Percentiles rank a stretch among this genome's conserved stretches.
Conservation (phyloP, 2,797 vertebrate species). For the Lateolabrax maculatus region DNA sequence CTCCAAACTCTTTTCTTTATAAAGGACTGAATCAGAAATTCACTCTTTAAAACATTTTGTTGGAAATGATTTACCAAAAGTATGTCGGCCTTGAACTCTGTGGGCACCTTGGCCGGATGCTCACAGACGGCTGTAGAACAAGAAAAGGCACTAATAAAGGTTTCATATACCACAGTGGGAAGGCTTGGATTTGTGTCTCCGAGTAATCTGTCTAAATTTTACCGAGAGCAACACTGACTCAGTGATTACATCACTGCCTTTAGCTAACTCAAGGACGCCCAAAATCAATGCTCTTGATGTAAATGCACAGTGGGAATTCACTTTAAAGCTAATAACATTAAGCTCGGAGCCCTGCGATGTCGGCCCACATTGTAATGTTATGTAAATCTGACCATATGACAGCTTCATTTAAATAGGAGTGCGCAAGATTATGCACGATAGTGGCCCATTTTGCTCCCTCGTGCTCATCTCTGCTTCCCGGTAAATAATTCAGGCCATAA, state of each 20-base stretch:
- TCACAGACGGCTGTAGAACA: constrained; percentile 29
- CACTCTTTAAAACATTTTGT: not conserved
- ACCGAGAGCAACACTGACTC: constrained; percentile 76
- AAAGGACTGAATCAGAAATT: not conserved
- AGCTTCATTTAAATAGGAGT: constrained; percentile 78
- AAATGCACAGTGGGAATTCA: constrained; percentile 78
- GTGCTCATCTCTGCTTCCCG: constrained; percentile 69
- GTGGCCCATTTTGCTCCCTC: constrained; percentile 72
- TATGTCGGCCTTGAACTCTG: constrained; percentile 34
- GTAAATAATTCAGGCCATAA: constrained; percentile 82
- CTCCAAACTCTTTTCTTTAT: not conserved
- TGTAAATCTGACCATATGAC: constrained; percentile 86
- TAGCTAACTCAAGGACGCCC: constrained; percentile 75
- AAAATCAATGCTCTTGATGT: constrained; percentile 82
- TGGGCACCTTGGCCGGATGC: constrained; percentile 37
- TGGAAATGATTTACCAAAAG: not conserved
- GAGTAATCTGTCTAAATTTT: constrained; percentile 48
- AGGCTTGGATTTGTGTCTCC: constrained; percentile 55
- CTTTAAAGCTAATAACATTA: constrained; percentile 85
- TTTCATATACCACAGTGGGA: constrained; percentile 47
- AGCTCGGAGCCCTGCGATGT: constrained; percentile 74
- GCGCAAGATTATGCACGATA: constrained; percentile 79
- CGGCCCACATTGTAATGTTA: constrained; percentile 84
- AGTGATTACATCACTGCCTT: constrained; percentile 81
- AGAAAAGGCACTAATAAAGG: constrained; percentile 36